Evolutionary conservation across 2,797 vertebrate species (phyloP).

Genomic region (Neoniphon sammara): DNA sequence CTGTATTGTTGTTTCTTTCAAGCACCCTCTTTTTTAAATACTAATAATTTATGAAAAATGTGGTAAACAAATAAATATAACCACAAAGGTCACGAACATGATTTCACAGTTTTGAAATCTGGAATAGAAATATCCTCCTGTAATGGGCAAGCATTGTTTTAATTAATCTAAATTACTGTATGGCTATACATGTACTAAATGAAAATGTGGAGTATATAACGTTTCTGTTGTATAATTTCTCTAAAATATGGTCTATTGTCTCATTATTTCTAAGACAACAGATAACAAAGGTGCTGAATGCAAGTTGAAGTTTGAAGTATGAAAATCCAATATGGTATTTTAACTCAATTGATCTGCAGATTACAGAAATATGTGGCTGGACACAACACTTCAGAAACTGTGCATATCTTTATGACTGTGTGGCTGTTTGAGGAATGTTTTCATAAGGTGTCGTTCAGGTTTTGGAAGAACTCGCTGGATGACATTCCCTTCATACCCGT

Average conservation of each 20-base stretch:
- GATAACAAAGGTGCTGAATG: too few species aligned
- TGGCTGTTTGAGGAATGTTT: slow-evolving; percentile 62
- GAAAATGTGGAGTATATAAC: neutral
- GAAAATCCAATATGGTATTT: neutral
- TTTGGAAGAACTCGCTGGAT: slow-evolving; percentile 75
- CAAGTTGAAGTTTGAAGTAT: neutral
- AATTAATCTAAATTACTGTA: neutral
- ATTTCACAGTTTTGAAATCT: neutral
- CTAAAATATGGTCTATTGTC: neutral
- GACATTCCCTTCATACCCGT: slow-evolving; percentile 81
- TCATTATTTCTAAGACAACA: neutral
- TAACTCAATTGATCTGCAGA: neutral
- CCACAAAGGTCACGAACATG: too few species aligned
- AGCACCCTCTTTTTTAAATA: neutral
- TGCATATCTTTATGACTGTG: slow-evolving; percentile 7
- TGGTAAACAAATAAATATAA: too few species aligned
- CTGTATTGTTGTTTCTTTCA: neutral
- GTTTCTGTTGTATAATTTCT: neutral
- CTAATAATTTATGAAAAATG: neutral
- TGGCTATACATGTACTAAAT: too few species aligned
- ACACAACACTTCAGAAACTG: slow-evolving; percentile 3
- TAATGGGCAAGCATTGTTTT: neutral
- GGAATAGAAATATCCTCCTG: neutral
- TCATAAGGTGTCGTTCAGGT: slow-evolving; percentile 57
- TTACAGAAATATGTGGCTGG: neutral